Conservation (phyloP, 2,113 vertebrate genomes). For the Equus quagga region DNA sequence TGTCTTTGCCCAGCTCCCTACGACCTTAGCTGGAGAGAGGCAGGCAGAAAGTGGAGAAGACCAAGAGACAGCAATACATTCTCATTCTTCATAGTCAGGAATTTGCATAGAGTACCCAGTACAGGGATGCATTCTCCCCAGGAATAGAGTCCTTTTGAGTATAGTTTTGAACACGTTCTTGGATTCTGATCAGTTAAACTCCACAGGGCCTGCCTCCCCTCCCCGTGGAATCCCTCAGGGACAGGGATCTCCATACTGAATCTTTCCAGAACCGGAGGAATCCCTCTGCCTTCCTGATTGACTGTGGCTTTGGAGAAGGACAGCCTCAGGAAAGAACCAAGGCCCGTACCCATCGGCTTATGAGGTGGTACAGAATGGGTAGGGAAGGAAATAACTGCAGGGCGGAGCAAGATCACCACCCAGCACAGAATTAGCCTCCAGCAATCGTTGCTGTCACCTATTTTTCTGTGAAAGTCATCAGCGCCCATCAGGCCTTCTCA, state of each 20-base stretch:
- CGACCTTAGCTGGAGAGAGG: neutral
- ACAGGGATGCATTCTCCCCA: neutral
- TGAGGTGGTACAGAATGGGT: neutral
- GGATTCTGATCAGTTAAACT: neutral
- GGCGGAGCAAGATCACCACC: neutral
- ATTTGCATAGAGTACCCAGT: neutral
- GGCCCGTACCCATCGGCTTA: neutral
- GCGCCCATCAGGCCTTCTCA: neutral
- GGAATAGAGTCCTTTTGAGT: neutral
- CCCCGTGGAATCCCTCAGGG: neutral
- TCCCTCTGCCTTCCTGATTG: neutral
- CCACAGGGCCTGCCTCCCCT: neutral
- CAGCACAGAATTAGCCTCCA: neutral
- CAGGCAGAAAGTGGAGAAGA: neutral
- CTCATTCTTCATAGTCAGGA: neutral
- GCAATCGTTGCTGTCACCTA: neutral
- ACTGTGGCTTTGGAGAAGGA: neutral
- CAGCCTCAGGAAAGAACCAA: neutral
- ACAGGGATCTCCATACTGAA: neutral
- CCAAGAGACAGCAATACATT: neutral
- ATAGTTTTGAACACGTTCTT: neutral
- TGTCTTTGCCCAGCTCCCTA: neutral
- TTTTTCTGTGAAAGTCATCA: neutral
- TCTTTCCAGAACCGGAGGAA: neutral
- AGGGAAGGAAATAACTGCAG: neutral